Base-by-base conservation (phyloP, 2,888 invertebrate species). In the Diarsia brunnea region DNA sequence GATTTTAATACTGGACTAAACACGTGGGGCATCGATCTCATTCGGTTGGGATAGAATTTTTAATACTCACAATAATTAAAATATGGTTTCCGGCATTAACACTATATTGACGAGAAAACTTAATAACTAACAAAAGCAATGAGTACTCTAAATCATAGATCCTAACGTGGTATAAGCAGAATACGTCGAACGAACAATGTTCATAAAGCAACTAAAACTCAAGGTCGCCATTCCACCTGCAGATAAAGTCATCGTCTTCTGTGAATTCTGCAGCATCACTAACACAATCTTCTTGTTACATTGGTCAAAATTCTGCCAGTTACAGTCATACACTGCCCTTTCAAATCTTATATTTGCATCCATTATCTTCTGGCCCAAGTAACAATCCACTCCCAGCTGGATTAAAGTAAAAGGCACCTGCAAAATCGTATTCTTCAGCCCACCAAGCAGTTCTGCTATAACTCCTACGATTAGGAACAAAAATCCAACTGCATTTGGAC, bases 371-470 rank as follows among this genome's bases (percentile, higher is more conserved):
- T 93, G 93, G 0, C 92, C 93, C 10, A 88, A 88, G 24, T 88
- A 87, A 55, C 92, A 93, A 70, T 93, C 92, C 73, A 91, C 87
- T 10, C 86, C 88, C 4, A 95, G 86, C 71, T 93, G 94, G 1
- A 89, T 82, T 11, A 94, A 78, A 0, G 93, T 89, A 65, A 89
- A 94, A 0, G 93, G 93, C 38, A 94, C 69, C 66, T 92, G 86
- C 5, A 94, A 43, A 51, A 90, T 93, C 0, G 93, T 94, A 14
- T 94, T 93, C 38, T 94, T 90, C 64, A 95, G 74, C 0, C 94
- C 92, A 4, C 93, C 94, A 0, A 95, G 89, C n/a, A 94, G 70
- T 82, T 92, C 93, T 1, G 92, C 89, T 64, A 93, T 92, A 1
- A 95, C 78, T 5, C 91, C 92, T 4, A 91, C 72, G 0, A 91